A percentile compares a stretch with the other conserved stretches of the same genome.
Conservation (phyloP, 2,888 invertebrate genomes). For the Phymatocera aterrima region DNA sequence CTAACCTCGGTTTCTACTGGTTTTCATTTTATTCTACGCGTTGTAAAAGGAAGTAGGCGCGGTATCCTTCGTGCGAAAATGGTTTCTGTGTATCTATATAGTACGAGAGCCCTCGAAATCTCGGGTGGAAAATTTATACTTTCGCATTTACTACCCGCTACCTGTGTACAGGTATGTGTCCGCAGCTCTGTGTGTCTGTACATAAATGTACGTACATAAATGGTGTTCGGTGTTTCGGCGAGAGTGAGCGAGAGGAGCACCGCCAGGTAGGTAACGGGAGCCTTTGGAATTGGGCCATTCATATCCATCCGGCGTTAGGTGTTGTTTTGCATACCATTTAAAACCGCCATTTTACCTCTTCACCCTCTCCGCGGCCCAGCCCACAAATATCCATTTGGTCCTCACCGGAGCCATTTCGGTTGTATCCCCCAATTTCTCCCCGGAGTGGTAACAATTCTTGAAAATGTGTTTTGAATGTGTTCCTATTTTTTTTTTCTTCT, state of each 20-base stretch:
- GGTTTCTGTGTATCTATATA: too few relatives aligned
- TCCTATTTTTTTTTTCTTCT: too few relatives aligned
- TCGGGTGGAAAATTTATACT: conserved; percentile 5
- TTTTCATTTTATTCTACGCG: not conserved
- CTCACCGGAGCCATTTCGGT: not conserved
- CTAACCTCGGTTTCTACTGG: not conserved
- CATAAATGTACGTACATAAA: too few relatives aligned
- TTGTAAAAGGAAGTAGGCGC: not conserved
- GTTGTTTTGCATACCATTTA: conserved; percentile 44
- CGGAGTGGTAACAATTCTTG: not conserved
- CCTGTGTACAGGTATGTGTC: not conserved
- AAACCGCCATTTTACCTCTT: conserved; percentile 34
- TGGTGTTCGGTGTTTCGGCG: not conserved
- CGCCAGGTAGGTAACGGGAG: not conserved
- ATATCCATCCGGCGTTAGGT: conserved; percentile 35
- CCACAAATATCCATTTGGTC: conserved; percentile 38
- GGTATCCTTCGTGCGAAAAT: not conserved
- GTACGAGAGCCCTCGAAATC: not conserved
- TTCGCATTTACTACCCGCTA: too few relatives aligned
- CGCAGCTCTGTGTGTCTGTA: not conserved
- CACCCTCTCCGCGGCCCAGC: conserved; percentile 9
- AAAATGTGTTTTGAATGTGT: not conserved
- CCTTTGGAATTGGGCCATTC: conserved; percentile 41
- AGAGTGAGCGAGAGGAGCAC: not conserved
- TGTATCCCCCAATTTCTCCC: not conserved